A percentile compares a stretch with the other conserved stretches of the same genome.
Evolutionary conservation across 2,888 invertebrate species (phyloP).

Genomic region (Heliconius sara): DNA sequence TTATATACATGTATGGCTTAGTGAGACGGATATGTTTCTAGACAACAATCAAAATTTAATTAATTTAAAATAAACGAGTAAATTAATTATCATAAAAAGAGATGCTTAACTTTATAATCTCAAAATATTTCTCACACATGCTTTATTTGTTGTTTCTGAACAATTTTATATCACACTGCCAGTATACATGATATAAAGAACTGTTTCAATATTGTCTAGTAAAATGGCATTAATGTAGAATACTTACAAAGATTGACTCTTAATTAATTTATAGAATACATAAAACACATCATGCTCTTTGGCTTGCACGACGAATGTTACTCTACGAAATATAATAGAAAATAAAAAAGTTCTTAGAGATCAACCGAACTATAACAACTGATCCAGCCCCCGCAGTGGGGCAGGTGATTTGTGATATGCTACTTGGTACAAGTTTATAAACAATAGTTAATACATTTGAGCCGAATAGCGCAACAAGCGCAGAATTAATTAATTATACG

Average conservation of each 20-base stretch:
- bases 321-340: slow-evolving; percentile 66
- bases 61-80: background rate
- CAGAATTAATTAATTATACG: slow-evolving; percentile 48
- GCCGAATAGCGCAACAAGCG: slow-evolving; percentile 57
- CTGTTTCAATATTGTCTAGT: slow-evolving; percentile 77
- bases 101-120: slow-evolving; percentile 6
- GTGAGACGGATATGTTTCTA: background rate
- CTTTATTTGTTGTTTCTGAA: slow-evolving; percentile 5
- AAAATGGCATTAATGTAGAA: slow-evolving; percentile 82
- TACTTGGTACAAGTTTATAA: slow-evolving; percentile 52
- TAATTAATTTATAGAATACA: slow-evolving; percentile 80
- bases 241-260: slow-evolving; percentile 74
- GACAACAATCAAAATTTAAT: background rate
- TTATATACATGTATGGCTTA: slow-evolving; percentile 1
- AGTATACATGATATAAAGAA: slow-evolving; percentile 69
- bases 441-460: slow-evolving; percentile 60
- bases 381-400: slow-evolving; percentile 55
- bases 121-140: slow-evolving; percentile 12
- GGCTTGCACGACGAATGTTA: slow-evolving; percentile 82
- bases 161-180: background rate
- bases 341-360: slow-evolving; percentile 68
- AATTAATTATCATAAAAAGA: background rate
- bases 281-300: slow-evolving; percentile 84
- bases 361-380: slow-evolving; percentile 71
- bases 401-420: slow-evolving; percentile 72